phyloP scores from a whole-genome alignment of 2,888 invertebrate genomes.

The Carterocephalus palaemon region DNA sequence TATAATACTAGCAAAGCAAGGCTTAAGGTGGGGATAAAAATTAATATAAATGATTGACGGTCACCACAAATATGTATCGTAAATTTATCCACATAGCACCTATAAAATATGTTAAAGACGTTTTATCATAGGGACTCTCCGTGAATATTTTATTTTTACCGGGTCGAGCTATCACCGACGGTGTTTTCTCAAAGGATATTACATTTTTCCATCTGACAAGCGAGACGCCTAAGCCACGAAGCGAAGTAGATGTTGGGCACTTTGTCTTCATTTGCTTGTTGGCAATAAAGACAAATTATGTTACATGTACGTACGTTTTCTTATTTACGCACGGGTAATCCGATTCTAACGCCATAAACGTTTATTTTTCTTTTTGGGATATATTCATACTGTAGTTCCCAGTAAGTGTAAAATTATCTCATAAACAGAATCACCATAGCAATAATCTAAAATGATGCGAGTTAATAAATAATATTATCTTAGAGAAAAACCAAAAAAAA shows the following conservation, averaged over 20 bases:
- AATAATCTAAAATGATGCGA: no score
- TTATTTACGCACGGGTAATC: neutral
- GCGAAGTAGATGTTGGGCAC: conserved; percentile 14
- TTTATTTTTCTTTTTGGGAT: neutral
- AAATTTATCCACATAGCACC: no score
- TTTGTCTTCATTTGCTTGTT: conserved; percentile 23
- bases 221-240: conserved; percentile 12
- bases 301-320: conserved; percentile 1
- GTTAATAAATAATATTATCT: no score
- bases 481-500: no score
- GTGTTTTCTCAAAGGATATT: conserved; percentile 20
- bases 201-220: conserved; percentile 22
- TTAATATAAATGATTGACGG: neutral
- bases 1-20: no score
- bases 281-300: conserved; percentile 16
- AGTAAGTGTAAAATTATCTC: no score
- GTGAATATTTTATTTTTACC: conserved; percentile 8
- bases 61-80: neutral
- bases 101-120: neutral
- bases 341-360: neutral
- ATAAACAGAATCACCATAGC: no score
- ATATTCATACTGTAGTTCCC: no score
- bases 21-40: neutral
- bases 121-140: conserved; percentile 3
- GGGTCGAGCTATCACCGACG: conserved; percentile 8